Evolutionary conservation across 1,140 invertebrate genomes (phyloP).

Genomic region (Cardiocondyla obscurior): DNA sequence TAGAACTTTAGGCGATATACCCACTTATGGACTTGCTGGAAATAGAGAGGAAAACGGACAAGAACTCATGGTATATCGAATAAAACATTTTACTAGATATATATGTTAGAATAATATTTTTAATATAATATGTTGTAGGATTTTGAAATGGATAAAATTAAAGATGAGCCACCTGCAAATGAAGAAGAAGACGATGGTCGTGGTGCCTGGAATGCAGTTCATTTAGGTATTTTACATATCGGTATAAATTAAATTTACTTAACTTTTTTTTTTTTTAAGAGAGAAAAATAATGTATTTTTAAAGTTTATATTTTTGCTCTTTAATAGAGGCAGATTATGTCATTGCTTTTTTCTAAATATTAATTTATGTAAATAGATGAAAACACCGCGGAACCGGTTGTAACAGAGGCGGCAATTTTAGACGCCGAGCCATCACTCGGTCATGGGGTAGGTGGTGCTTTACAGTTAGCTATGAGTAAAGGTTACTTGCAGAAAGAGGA

Average conservation of each 20-base stretch:
- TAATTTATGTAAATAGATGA: slow-evolving; percentile 74
- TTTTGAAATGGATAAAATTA: slow-evolving; percentile 85
- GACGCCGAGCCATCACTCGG: slow-evolving; percentile 98
- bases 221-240: slow-evolving; percentile 83
- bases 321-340: not conserved
- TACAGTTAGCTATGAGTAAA: slow-evolving; percentile 97
- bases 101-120: not conserved
- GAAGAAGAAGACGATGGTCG: slow-evolving; percentile 84
- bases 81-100: not conserved
- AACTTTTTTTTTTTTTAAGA: not conserved
- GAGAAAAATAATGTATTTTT: not conserved
- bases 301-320: not conserved
- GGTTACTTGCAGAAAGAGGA: slow-evolving; percentile 96
- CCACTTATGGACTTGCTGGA: slow-evolving; percentile 94
- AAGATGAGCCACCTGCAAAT: slow-evolving; percentile 82
- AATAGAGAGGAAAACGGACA: slow-evolving; percentile 93
- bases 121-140: slow-evolving; percentile 82
- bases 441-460: slow-evolving; percentile 94
- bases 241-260: slow-evolving; percentile 1
- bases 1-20: slow-evolving; percentile 97
- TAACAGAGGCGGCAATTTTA: slow-evolving; percentile 90
- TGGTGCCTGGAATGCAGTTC: slow-evolving; percentile 90
- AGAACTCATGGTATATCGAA: slow-evolving; percentile 88
- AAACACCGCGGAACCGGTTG: slow-evolving; percentile 76
- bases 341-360: not conserved